Evolutionary conservation across 2,888 invertebrate genomes (phyloP).

Genomic region (Troilus luridus): DNA sequence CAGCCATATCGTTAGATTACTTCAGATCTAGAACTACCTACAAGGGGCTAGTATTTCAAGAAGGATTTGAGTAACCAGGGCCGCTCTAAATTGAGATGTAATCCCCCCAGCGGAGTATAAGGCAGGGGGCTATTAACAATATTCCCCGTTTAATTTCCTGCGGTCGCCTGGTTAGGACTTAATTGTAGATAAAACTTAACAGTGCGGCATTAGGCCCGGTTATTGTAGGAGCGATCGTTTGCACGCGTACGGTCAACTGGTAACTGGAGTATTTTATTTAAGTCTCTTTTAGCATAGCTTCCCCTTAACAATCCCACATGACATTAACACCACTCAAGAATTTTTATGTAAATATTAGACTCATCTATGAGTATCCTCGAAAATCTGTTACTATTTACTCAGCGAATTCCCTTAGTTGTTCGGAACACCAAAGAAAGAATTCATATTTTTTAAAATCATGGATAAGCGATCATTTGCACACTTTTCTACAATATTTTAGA

Average conservation of each 20-base stretch:
- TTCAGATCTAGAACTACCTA: not conserved
- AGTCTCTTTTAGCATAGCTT: not conserved
- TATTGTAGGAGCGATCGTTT: constrained; percentile 24
- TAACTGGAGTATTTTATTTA: not conserved
- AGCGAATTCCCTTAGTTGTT: too few species aligned
- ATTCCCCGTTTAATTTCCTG: constrained; percentile 38
- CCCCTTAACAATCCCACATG: not conserved
- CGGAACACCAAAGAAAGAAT: too few species aligned
- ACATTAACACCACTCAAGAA: not conserved
- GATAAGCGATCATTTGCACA: too few species aligned
- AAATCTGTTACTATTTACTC: too few species aligned
- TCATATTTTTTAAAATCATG: too few species aligned
- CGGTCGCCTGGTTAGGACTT: constrained; percentile 45
- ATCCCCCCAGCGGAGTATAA: constrained; percentile 32
- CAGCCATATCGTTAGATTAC: not conserved
- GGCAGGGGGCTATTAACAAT: not conserved
- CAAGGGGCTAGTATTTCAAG: not conserved
- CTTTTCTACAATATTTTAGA: too few species aligned
- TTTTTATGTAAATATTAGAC: not conserved
- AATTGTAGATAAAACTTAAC: constrained; percentile 48
- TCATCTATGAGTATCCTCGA: not conserved
- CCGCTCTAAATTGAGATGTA: constrained; percentile 37
- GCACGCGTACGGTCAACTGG: constrained; percentile 44
- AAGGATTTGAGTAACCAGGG: not conserved
- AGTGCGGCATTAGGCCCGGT: constrained; percentile 31